Evolutionary conservation across 2,888 invertebrate species (phyloP).

Genomic region (Yponomeuta malinellus): DNA sequence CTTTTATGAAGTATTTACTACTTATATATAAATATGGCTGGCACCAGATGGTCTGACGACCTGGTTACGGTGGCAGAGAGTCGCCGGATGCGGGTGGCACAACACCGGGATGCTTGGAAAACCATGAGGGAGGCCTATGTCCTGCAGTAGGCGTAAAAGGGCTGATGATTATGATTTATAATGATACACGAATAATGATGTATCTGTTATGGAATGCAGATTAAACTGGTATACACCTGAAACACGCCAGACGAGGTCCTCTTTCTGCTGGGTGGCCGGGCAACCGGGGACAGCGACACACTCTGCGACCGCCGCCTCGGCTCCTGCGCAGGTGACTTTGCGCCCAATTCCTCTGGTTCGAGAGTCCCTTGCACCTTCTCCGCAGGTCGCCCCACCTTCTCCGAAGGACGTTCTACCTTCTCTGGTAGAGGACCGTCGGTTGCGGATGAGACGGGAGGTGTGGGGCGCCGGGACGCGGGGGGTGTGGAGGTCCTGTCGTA

Average conservation of each 20-base stretch:
- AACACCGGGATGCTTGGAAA: no score
- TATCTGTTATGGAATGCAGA: no score
- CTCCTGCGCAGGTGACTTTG: conserved; percentile 14
- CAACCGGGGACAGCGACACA: conserved; percentile 22
- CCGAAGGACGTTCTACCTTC: conserved; percentile 11
- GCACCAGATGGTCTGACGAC: no score
- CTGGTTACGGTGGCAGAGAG: no score
- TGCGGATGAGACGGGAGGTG: neutral
- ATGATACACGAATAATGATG: no score
- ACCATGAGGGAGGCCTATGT: no score
- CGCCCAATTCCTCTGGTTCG: neutral
- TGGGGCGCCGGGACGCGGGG: neutral
- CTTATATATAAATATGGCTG: no score
- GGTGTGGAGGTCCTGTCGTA: neutral
- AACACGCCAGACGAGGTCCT: conserved; percentile 58
- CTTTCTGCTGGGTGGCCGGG: conserved; percentile 34
- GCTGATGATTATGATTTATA: no score
- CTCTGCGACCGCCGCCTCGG: conserved; percentile 10
- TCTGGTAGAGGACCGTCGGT: neutral
- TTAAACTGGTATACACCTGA: conserved; percentile 32
- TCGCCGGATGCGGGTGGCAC: no score
- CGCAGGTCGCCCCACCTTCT: neutral
- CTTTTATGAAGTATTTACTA: no score
- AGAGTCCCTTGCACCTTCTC: neutral
- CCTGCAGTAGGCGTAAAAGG: no score